Base-by-base conservation (phyloP, 2,888 invertebrate species). In the Coleophora flavipennella region DNA sequence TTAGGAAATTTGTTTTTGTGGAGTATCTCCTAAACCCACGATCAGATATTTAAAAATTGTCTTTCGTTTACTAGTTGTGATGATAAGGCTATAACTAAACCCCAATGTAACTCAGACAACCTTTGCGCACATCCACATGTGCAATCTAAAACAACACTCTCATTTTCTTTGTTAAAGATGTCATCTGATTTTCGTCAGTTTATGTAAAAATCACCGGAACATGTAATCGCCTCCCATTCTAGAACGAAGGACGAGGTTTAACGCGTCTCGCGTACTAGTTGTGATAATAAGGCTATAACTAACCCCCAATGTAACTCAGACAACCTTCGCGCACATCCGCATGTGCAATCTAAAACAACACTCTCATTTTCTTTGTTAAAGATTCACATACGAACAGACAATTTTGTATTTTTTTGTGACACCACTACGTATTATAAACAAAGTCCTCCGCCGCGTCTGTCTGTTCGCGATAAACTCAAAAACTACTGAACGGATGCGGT, bases 201-300 rank as follows among this genome's bases (percentile, higher is more conserved):
- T 49, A 58, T 61, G 62, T 67, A 59, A 62, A 65, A 59, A 59
- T 55, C 61, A 50, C 59, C 67, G 69, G 71, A 76, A 72, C 68
- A 62, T 64, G 57, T 67, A 62, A 66, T 62, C 53, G 56, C 58
- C 59, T 56, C 57, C 60, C 59, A 59, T 50, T 49, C 48, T 42
- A 20, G 52, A 50, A 50, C 67, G 70, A 78, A 78, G 77, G 78
- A 70, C 75, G 57, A 51, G 43, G 35, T 47, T 35, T 58, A 62
- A 79, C 77, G 74, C 72, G 63, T 46, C 47, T 49, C 50, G 81
- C 73, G 50, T 81, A 73, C 70, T 72, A 80, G 72, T 61, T 44
- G 50, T 41, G 42, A 45, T 56, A 56, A 57, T 58, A 49, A 55
- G 47, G 43, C 43, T 43, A 35, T 44, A 34, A 53, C 49, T 53